Conservation (phyloP, 2,113 vertebrate species). For the Istiophorus platypterus region DNA sequence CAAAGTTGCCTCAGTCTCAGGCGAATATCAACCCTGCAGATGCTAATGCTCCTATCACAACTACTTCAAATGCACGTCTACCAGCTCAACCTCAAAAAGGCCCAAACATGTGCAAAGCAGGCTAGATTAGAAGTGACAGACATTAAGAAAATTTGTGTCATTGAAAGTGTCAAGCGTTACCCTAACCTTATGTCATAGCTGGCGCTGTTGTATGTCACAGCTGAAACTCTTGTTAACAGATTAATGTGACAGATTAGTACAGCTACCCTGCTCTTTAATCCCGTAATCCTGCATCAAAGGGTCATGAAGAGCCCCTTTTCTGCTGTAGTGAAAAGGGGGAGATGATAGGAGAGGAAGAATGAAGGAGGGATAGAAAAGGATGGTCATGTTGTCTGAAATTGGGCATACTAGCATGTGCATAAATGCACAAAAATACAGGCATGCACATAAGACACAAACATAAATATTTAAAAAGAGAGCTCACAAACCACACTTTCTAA, state of each 20-base stretch:
- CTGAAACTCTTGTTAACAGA: constrained; percentile 78
- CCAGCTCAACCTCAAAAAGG: constrained; percentile 16
- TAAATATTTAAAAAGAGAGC: not conserved
- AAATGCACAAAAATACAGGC: constrained; percentile 25
- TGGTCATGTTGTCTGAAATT: constrained; percentile 39
- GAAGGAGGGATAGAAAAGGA: constrained; percentile 47
- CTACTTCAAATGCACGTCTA: constrained; percentile 22
- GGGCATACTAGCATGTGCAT: constrained; percentile 31
- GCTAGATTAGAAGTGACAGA: constrained; percentile 64
- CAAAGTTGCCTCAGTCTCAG: constrained; percentile 25
- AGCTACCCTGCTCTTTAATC: constrained; percentile 75
- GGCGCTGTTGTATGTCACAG: constrained; percentile 60
- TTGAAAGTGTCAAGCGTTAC: constrained; percentile 54
- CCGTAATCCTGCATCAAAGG: constrained; percentile 82
- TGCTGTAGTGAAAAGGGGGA: constrained; percentile 49
- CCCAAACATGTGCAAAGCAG: not conserved
- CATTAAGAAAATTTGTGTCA: constrained; percentile 39
- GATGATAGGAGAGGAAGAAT: constrained; percentile 63
- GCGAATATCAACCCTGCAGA: constrained; percentile 36
- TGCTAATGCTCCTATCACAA: constrained; percentile 29
- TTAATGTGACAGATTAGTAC: constrained; percentile 76
- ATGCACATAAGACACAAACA: not conserved
- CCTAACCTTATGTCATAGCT: constrained; percentile 58
- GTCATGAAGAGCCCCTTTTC: constrained; percentile 68
- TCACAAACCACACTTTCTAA: constrained; percentile 33